Percentiles rank a stretch among this genome's conserved stretches.
Conservation (phyloP, 2,113 vertebrate genomes). For the Poeciliopsis turrubarensis region DNA sequence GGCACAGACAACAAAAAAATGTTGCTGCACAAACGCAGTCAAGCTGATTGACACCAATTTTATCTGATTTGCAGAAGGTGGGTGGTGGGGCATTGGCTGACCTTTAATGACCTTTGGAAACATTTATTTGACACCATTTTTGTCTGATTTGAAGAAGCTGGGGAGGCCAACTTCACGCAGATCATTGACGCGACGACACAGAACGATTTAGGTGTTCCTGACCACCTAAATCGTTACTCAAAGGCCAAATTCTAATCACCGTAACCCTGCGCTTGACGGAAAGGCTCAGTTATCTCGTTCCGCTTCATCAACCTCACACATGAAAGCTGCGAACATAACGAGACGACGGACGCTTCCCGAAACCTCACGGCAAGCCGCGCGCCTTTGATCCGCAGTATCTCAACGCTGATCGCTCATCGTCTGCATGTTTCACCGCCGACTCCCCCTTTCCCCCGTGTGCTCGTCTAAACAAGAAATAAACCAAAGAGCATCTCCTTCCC, state of each 20-base stretch:
- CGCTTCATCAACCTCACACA: slow-evolving; percentile 63
- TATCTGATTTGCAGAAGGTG: no score
- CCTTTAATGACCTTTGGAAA: no score
- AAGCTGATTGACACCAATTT: no score
- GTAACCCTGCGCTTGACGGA: slow-evolving; percentile 22
- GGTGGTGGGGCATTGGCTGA: no score
- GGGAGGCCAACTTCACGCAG: no score
- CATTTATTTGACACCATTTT: no score
- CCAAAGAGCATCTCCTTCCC: slow-evolving; percentile 47
- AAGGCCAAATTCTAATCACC: slow-evolving; percentile 41
- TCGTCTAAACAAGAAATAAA: slow-evolving; percentile 35
- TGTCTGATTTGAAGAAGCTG: no score
- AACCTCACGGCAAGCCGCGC: slow-evolving; percentile 38
- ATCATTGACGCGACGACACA: no score
- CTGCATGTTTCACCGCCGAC: slow-evolving; percentile 20
- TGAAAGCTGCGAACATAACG: slow-evolving; percentile 63
- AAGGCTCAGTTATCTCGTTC: slow-evolving; percentile 15
- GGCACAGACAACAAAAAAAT: no score
- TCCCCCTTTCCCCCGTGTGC: slow-evolving; percentile 12
- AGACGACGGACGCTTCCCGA: slow-evolving; percentile 60
- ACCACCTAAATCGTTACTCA: slow-evolving; percentile 27
- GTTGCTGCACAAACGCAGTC: no score
- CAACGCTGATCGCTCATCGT: slow-evolving; percentile 24
- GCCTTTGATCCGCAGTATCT: slow-evolving; percentile 60
- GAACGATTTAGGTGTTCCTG: background rate